These are phyloP conservation scores for Melanotaenia maccullochi DNA, from an alignment of 2,797 vertebrate species.

Conservation along the genomic window DNA sequence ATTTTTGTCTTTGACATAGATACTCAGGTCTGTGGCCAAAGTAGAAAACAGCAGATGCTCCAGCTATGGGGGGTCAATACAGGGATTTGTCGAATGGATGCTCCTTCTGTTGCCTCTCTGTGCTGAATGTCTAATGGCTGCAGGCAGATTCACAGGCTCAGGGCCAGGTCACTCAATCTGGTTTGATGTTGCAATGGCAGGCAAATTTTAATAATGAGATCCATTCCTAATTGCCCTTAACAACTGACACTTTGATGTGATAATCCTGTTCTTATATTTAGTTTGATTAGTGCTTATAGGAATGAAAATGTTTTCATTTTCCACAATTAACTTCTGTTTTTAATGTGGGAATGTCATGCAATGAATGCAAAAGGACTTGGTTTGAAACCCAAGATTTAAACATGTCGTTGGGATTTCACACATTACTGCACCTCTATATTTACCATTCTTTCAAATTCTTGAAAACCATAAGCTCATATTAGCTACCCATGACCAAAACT, in stretches of 20 bases:
- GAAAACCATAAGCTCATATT: too few species aligned
- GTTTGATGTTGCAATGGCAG: slow-evolving; percentile 65
- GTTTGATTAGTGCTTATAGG: not conserved
- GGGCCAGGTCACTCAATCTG: slow-evolving; percentile 69
- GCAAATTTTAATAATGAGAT: slow-evolving; percentile 46
- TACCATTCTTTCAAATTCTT: too few species aligned
- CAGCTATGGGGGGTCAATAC: slow-evolving; percentile 75
- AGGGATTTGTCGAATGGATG: slow-evolving; percentile 81
- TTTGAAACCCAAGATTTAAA: not conserved
- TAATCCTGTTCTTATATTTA: slow-evolving; percentile 5
- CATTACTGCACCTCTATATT: too few species aligned
- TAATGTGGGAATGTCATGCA: too few species aligned
- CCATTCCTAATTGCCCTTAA: slow-evolving; percentile 29
- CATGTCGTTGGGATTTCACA: too few species aligned
- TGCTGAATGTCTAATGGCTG: slow-evolving; percentile 74
- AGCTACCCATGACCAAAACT: too few species aligned
- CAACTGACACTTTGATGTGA: slow-evolving; percentile 16
- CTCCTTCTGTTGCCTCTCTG: slow-evolving; percentile 82
- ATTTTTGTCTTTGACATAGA: slow-evolving; percentile 83
- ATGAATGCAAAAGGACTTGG: not conserved
- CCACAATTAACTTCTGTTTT: not conserved
- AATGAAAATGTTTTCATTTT: not conserved
- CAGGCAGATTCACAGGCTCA: slow-evolving; percentile 67
- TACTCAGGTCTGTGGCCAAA: slow-evolving; percentile 79
- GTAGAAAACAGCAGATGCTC: slow-evolving; percentile 84